Conservation (phyloP, 2,797 vertebrate species). For the Chaenodraco wilsoni region DNA sequence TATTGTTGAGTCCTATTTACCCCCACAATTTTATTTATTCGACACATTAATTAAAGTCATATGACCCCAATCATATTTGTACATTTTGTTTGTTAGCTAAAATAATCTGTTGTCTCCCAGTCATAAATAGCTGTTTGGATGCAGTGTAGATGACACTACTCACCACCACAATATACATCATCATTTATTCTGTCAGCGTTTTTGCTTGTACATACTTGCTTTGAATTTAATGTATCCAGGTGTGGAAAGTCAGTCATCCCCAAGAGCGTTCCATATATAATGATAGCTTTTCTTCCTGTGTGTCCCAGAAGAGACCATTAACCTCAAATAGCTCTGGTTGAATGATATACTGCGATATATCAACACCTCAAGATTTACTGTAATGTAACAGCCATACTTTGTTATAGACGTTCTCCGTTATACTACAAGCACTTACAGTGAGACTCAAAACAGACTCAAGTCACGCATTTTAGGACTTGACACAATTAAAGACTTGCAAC, state of each 20-base stretch:
- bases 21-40: neutral
- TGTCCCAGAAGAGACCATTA: constrained; percentile 43
- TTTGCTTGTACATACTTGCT: constrained; percentile 28
- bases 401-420: constrained; percentile 18
- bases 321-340: constrained; percentile 20
- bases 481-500: no score
- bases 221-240: constrained; percentile 51
- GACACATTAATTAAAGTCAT: neutral
- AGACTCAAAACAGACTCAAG: no score
- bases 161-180: constrained; percentile 36
- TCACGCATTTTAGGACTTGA: no score
- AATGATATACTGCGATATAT: constrained; percentile 19
- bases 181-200: constrained; percentile 1
- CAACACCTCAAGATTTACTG: neutral
- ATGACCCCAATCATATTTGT: neutral
- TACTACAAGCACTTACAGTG: neutral
- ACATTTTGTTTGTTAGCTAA: neutral
- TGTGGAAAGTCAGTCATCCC: constrained; percentile 46
- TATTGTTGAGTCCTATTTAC: neutral
- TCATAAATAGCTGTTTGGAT: constrained; percentile 9
- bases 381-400: neutral
- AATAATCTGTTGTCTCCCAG: constrained; percentile 11
- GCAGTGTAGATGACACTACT: neutral
- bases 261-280: constrained; percentile 43
- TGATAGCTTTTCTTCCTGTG: constrained; percentile 41